Conservation (phyloP, 2,797 vertebrate species). For the Hylomyscus alleni region DNA sequence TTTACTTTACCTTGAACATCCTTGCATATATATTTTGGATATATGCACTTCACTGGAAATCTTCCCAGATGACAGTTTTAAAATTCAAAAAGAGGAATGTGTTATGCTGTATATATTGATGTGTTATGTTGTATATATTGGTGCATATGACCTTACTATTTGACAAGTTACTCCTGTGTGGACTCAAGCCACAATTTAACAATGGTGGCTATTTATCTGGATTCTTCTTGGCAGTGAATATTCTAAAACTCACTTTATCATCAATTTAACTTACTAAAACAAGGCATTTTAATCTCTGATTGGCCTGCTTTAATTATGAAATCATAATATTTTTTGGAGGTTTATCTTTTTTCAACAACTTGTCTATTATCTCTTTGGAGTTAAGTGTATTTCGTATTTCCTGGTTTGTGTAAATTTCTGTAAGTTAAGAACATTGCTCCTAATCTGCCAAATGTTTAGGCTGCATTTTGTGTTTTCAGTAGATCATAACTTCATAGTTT, state of each 20-base stretch:
- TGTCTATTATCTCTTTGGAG: neutral
- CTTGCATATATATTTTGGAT: neutral
- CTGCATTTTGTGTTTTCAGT: neutral
- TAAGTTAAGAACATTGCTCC: conserved; percentile 20
- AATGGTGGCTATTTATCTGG: neutral
- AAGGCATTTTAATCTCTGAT: conserved; percentile 9
- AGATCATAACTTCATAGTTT: neutral
- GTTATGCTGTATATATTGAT: neutral
- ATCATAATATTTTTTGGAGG: neutral
- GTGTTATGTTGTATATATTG: neutral
- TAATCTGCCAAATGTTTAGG: neutral
- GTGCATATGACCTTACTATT: neutral
- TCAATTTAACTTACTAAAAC: conserved; percentile 4
- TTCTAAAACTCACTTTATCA: conserved; percentile 27
- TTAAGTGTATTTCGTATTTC: conserved; percentile 40
- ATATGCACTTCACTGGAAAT: neutral
- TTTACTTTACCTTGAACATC: neutral
- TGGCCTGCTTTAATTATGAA: conserved; percentile 14
- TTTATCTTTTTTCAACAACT: conserved; percentile 3
- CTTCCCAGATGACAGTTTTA: neutral
- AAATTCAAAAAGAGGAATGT: neutral
- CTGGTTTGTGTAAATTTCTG: neutral
- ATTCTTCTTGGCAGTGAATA: neutral
- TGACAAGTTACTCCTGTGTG: neutral
- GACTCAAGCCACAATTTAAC: neutral